phyloP scores from a whole-genome alignment of 2,888 invertebrate species.

The Nezara viridula region DNA sequence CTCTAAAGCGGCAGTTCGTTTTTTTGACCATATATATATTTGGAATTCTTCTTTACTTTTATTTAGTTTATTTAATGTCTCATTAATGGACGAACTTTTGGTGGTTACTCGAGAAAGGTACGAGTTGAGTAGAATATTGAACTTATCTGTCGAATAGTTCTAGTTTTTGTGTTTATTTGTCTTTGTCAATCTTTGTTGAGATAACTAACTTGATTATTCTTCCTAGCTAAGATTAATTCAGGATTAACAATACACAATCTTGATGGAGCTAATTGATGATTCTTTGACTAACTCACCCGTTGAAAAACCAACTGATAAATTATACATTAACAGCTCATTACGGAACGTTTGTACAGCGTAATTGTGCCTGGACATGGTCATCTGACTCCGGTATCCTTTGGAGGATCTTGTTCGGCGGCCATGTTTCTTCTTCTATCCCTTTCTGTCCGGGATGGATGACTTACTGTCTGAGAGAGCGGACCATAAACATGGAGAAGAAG shows the following conservation, averaged over 20 bases:
- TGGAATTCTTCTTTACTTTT: not conserved
- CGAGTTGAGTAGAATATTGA: not conserved
- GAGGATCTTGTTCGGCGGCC: not conserved
- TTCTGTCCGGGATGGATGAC: not conserved
- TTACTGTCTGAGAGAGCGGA: not conserved
- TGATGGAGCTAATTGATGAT: not conserved
- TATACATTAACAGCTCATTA: conserved; percentile 24
- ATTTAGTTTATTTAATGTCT: too few species aligned
- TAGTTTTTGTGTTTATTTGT: too few species aligned
- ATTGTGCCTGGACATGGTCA: not conserved
- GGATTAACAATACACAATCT: not conserved
- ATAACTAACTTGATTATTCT: too few species aligned
- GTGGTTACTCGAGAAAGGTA: not conserved
- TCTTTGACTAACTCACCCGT: not conserved
- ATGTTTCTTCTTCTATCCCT: not conserved
- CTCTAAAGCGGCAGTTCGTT: not conserved
- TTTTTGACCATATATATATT: not conserved
- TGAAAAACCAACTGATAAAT: conserved; percentile 15
- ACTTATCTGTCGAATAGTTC: too few species aligned
- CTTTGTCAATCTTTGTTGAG: too few species aligned
- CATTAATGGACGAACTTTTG: not conserved
- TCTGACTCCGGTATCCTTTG: not conserved
- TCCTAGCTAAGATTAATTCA: not conserved
- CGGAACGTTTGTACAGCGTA: not conserved
- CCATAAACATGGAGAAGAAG: not conserved